A percentile compares a stretch with the other conserved stretches of the same genome.
Conservation (phyloP, 92 coral and sea anemone genomes). For the Virgularia gustaviana region DNA sequence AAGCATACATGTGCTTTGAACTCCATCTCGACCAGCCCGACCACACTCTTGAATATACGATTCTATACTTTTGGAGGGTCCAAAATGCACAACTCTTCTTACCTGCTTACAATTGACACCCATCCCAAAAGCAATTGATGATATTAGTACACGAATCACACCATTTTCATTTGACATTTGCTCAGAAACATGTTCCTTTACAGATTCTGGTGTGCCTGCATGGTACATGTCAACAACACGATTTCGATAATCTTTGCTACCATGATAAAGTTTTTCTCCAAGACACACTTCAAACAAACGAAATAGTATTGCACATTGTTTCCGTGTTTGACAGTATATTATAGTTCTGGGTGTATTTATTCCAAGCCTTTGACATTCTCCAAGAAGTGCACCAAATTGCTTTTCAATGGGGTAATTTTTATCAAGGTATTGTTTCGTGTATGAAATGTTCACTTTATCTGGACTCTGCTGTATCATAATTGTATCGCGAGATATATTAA, state of each 20-base stretch:
- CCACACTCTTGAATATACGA: conserved; percentile 35
- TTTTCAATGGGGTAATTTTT: conserved; percentile 45
- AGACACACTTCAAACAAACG: conserved; percentile 63
- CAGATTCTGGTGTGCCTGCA: conserved; percentile 63
- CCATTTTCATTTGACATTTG: conserved; percentile 52
- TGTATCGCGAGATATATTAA: conserved; percentile 28
- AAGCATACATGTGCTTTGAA: conserved; percentile 14
- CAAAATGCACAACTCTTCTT: conserved; percentile 27
- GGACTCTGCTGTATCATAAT: conserved; percentile 56
- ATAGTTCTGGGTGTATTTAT: conserved; percentile 54
- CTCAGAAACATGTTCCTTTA: conserved; percentile 47
- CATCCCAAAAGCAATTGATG: conserved; percentile 49
- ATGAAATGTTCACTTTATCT: conserved; percentile 42
- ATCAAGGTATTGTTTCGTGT: conserved; percentile 48
- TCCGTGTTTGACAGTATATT: conserved; percentile 70
- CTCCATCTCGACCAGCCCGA: conserved; percentile 24
- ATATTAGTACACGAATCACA: conserved; percentile 47
- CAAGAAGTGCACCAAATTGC: conserved; percentile 48
- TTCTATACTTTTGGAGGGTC: conserved; percentile 13
- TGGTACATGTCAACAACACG: conserved; percentile 70
- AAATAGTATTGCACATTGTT: conserved; percentile 64
- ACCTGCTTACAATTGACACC: conserved; percentile 38
- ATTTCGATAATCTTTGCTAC: conserved; percentile 38
- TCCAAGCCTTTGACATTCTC: conserved; percentile 41
- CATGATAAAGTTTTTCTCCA: conserved; percentile 46